Conservation (phyloP, 2,888 invertebrate genomes). For the Heteromurus nitidus region DNA sequence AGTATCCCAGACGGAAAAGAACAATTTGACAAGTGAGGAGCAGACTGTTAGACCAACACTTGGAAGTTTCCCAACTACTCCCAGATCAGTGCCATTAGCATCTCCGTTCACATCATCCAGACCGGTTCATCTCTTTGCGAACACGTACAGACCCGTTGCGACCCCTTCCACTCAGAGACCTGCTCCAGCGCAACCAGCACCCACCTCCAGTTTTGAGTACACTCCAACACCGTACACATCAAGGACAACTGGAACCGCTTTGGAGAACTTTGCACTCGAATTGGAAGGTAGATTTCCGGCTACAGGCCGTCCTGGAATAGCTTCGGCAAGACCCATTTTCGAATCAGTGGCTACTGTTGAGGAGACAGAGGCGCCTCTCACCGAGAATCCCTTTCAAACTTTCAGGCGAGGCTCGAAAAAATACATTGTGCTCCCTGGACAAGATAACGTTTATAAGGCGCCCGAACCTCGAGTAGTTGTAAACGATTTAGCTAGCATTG, state of each 20-base stretch:
- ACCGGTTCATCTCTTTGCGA: background rate
- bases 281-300: conserved; percentile 48
- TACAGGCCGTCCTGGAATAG: conserved; percentile 18
- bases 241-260: background rate
- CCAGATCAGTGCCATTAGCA: background rate
- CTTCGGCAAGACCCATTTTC: background rate
- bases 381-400: conserved; percentile 12
- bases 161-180: conserved; percentile 17
- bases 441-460: conserved; percentile 33
- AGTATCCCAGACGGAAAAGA: conserved; percentile 41
- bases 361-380: conserved; percentile 21
- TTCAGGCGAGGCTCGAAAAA: conserved; percentile 43
- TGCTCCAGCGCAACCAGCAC: background rate
- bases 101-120: background rate
- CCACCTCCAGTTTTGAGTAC: conserved; percentile 33
- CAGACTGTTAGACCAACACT: conserved; percentile 13
- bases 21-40: conserved; percentile 31
- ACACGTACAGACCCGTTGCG: background rate
- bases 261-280: conserved; percentile 50
- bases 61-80: background rate
- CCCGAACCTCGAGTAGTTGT: conserved; percentile 47
- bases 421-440: conserved; percentile 10
- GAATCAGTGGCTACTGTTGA: conserved; percentile 42
- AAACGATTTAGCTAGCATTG: conserved; percentile 50
- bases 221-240: conserved; percentile 19